phyloP scores from a whole-genome alignment of 2,797 vertebrate species.

The Limnodromus scolopaceus region DNA sequence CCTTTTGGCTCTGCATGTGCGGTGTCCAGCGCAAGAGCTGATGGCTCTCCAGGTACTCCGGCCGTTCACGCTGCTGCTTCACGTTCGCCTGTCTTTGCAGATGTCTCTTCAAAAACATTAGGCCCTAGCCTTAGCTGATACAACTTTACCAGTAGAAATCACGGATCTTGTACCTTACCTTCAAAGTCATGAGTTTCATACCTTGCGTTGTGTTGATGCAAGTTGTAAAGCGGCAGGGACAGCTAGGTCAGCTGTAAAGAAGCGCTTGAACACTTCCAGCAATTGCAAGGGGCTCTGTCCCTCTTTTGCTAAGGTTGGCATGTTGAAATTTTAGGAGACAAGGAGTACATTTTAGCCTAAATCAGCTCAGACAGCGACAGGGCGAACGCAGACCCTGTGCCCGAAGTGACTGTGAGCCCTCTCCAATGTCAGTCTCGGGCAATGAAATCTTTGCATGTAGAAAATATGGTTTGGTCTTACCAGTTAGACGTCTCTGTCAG shows the following conservation, averaged over 20 bases:
- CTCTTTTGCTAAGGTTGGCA: not conserved
- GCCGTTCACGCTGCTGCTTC: not conserved
- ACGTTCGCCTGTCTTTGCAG: accelerated
- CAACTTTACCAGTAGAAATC: not conserved
- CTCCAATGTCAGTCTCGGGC: not conserved
- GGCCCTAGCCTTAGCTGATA: not conserved
- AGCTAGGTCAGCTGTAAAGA: not conserved
- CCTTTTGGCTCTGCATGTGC: not conserved
- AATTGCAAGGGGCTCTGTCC: not conserved
- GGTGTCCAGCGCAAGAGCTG: not conserved
- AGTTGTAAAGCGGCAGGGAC: not conserved
- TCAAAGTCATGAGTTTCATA: not conserved
- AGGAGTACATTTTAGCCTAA: not conserved
- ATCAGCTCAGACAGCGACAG: not conserved
- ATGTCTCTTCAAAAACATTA: not conserved
- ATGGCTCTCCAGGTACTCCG: not conserved
- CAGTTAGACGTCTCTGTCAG: not conserved
- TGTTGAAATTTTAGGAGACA: not conserved
- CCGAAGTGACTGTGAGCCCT: accelerated
- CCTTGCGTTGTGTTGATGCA: not conserved
- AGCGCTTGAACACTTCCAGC: not conserved
- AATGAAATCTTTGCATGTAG: not conserved
- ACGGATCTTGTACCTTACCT: not conserved
- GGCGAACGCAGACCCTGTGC: not conserved
- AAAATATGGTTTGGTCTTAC: not conserved